Conservation (phyloP, 1,140 invertebrate genomes). For the Helicoverpa armigera region DNA sequence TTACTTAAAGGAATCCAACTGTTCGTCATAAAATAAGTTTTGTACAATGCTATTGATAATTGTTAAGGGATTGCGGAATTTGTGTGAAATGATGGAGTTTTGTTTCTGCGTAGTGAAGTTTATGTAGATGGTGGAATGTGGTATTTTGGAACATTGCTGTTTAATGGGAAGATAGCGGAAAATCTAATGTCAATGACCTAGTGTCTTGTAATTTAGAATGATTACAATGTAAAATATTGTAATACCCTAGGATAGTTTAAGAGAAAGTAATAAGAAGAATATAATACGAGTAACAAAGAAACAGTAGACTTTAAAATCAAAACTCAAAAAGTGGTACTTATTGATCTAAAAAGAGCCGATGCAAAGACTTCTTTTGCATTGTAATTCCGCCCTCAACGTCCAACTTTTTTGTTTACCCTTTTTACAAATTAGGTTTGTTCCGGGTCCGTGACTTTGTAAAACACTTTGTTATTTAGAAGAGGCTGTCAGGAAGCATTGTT, state of each 20-base stretch:
- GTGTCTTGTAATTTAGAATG: neutral
- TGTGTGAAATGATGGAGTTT: constrained; percentile 15
- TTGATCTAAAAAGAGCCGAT: constrained; percentile 2
- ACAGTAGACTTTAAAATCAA: neutral
- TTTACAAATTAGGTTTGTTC: constrained; percentile 70
- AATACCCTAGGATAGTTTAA: too few species aligned
- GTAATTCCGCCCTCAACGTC: constrained; percentile 51
- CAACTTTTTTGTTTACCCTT: constrained; percentile 65
- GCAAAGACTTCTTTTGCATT: constrained; percentile 48
- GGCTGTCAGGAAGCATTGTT: constrained; percentile 25
- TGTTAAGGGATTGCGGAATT: constrained; percentile 43
- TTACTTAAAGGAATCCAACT: constrained; percentile 42
- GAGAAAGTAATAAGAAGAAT: too few species aligned
- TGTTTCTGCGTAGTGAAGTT: constrained; percentile 22
- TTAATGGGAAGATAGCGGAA: neutral
- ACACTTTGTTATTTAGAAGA: constrained; percentile 28
- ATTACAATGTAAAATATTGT: too few species aligned
- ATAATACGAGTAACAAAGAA: too few species aligned
- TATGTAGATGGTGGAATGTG: constrained; percentile 24
- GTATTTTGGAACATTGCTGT: constrained; percentile 13
- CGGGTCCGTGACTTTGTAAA: constrained; percentile 45
- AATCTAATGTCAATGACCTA: neutral
- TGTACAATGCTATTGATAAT: constrained; percentile 42
- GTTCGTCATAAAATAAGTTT: constrained; percentile 44
- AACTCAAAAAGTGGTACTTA: neutral